phyloP scores from a whole-genome alignment of 2,888 invertebrate species.

The Patella ulyssiponensis region DNA sequence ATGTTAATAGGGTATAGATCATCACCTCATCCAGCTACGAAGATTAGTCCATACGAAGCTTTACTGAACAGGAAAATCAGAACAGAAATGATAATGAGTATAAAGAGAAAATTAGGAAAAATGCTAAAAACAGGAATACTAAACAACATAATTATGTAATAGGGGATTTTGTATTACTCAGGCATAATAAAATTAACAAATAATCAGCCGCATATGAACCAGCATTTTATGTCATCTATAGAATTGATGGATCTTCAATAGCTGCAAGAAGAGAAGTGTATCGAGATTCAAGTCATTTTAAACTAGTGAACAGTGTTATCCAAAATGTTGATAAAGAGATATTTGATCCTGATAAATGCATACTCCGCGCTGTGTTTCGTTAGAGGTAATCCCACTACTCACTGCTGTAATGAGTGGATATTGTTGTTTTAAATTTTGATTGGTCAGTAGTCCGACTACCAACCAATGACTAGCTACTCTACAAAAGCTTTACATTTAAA shows the following conservation, averaged over 20 bases:
- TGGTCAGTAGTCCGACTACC: too few species aligned
- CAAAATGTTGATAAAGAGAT: not conserved
- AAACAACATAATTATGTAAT: conserved; percentile 22
- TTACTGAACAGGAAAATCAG: conserved; percentile 25
- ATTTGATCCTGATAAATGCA: not conserved
- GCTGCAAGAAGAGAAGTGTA: conserved; percentile 22
- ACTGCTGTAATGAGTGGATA: too few species aligned
- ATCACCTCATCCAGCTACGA: conserved; percentile 35
- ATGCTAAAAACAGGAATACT: conserved; percentile 16
- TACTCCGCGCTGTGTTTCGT: too few species aligned
- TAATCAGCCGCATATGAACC: conserved; percentile 26
- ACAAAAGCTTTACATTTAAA: too few species aligned
- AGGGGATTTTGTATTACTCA: conserved; percentile 28
- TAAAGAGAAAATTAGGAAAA: not conserved
- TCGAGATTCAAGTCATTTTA: conserved; percentile 25
- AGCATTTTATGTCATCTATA: conserved; percentile 21
- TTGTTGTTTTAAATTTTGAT: too few species aligned
- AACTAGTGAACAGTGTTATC: conserved; percentile 19
- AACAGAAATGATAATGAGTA: conserved; percentile 18
- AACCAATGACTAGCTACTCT: too few species aligned
- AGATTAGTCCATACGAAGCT: conserved; percentile 30
- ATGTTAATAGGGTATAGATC: conserved; percentile 34
- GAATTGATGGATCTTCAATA: conserved; percentile 28
- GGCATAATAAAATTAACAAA: conserved; percentile 18
- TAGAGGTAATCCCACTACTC: too few species aligned